Evolutionary conservation across 2,797 vertebrate genomes (phyloP), one percentile per base, ranked within the genome.

Genomic region (Vultur gryphus): DNA sequence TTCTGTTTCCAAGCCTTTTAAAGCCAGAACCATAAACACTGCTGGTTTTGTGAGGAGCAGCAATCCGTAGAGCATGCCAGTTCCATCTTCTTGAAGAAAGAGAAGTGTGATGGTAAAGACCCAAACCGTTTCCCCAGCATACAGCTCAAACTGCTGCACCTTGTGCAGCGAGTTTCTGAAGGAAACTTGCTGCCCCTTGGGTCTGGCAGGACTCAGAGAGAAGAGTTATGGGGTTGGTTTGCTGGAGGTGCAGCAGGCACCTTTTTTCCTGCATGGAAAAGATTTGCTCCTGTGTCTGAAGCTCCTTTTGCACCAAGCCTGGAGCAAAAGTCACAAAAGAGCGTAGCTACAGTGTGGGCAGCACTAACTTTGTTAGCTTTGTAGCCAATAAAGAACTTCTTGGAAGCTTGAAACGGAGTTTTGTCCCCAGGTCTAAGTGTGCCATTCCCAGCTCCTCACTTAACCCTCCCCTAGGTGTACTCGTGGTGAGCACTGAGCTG

Each of bases 151-250:
- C 59, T 76, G 33, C 46, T 84, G 49, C 65, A 46, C 23, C 46
- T 66, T 0, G 0, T 46, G 44, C 46, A 61, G 33, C 39, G 52
- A 48, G 31, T 59, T 89, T 69, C 33, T 35, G 67, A 62, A 72
- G 73, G n/a, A 69, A 52, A 26, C 33, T 51, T 62, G 35, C 49
- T 54, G 55, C 61, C 77, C 10, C 58, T 39, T n/a, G n/a, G 26
- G 5, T 61, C 73, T 87, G 61, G 18, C 35, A 39, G 65, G 58
- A 35, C 43, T 76, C 59, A 44, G 46, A 13, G n/a, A 57, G 57
- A n/a, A 15, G 24, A 44, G 7, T 46, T 62, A 3, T 0, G 0
- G 37, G 6, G 11, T 33, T 58, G 23, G 24, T 55, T 69, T 86
- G 51, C 77, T 87, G 84, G 61, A 65, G 57, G 7, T 66, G 44